A percentile compares a stretch with the other conserved stretches of the same genome.
Conservation (phyloP, 2,888 invertebrate genomes). For the Herminia tarsipennalis region DNA sequence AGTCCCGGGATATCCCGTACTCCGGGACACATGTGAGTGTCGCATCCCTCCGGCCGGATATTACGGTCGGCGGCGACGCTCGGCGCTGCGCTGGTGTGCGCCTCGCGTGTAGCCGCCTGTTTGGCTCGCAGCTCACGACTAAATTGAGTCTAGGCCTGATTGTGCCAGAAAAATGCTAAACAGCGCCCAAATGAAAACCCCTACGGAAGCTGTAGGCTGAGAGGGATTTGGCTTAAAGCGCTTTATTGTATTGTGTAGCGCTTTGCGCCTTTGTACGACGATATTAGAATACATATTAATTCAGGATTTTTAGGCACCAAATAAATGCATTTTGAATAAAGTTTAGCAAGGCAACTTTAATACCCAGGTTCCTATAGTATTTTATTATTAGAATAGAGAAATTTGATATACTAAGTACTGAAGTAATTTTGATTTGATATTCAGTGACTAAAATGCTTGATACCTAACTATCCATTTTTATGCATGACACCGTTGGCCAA, state of each 20-base stretch:
- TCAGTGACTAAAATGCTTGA: too few species aligned
- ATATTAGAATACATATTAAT: constrained; percentile 11
- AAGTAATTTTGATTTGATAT: too few species aligned
- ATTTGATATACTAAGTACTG: too few species aligned
- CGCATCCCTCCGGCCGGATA: constrained; percentile 36
- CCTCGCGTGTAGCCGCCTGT: constrained; percentile 24
- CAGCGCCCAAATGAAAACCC: constrained; percentile 43
- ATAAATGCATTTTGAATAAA: too few species aligned
- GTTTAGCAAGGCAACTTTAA: too few species aligned
- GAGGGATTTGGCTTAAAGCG: constrained; percentile 20
- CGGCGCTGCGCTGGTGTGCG: constrained; percentile 28
- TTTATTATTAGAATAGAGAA: too few species aligned
- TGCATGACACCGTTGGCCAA: too few species aligned
- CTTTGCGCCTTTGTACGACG: constrained; percentile 21
- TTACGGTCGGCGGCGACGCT: constrained; percentile 22
- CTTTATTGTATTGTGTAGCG: constrained; percentile 23
- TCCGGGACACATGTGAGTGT: constrained; percentile 11
- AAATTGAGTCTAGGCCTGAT: constrained; percentile 49
- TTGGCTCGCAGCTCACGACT: constrained; percentile 44
- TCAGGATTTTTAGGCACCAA: neutral
- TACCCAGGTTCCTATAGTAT: too few species aligned
- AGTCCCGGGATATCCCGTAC: neutral
- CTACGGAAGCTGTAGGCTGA: constrained; percentile 10
- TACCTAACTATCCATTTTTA: too few species aligned
- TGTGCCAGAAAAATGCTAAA: constrained; percentile 49